Base-by-base conservation (phyloP, 2,888 invertebrate genomes). In the Germaria angustata region DNA sequence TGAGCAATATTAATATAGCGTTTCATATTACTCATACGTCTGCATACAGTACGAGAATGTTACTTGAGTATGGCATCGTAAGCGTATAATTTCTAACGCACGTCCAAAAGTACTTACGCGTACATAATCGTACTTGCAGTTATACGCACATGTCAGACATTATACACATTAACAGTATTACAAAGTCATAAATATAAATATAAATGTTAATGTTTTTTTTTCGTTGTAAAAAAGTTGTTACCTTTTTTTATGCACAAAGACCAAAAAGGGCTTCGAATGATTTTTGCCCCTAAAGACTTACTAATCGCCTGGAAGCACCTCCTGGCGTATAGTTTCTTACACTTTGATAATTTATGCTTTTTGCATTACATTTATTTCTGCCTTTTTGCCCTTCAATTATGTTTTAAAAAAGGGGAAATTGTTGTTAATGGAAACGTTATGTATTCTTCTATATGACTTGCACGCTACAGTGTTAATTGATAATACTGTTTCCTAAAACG, bases 131-230 rank as follows among this genome's bases (percentile, higher is more conserved):
- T n/a, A n/a, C n/a, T n/a, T 7, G 41, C 51, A 53, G 17, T 68
- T 13, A 41, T 13, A 55, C 13, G 28, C 68, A 53, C 41, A 53
- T 68, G 55, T 41, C 34, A 6, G n/a, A 61, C 2, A 61, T 41
- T 28, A 41, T 39, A 61, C 24, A 41, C 72, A 72, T 61, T 72
- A 72, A 49, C 20, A 61, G n/a, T 36, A 39, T 61, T 51, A 41
- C 17, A 39, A 24, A 61, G 46, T n/a, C 46, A 20, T 46, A 51
- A 61, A 61, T 51, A 39, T 72, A 51, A 72, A 72, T 61, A 72
- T 72, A 61, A 72, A 72, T 51, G 39, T 72, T 61, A 51, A 72
- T 61, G 61, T 41, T 39, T 15, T 9, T 24, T 32, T 61, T 15
- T n/a, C n/a, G 61, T 51, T 61, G 41, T 17, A 1, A 66, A 49